Evolutionary conservation across 1,140 invertebrate genomes (phyloP), one percentile per base, ranked within the genome.

Genomic region (Drosophila kohkoa): DNA sequence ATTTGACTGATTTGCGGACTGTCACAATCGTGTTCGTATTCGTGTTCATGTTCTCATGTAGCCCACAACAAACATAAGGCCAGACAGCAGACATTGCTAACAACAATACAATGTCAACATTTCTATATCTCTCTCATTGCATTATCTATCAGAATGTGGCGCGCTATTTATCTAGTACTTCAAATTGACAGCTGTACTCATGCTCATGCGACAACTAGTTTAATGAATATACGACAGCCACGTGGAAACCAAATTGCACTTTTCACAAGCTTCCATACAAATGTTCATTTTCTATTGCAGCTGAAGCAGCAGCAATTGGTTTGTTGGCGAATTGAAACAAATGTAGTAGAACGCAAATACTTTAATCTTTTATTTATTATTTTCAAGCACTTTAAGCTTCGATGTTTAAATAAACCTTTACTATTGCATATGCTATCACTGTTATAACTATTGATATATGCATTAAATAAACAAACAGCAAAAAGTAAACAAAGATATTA

Each of bases 101-200:
- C 65, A 67, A 79, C 67, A 77, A 71, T 73, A 82, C 69, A 25
- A 25, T 77, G 81, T 75, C 67, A 87, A 89, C 85, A 87, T 15
- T 74, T 80, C 66, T 75, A 82, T 57, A 57, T 57, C 54, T 57
- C 54, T 57, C 41, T 81, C 80, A 83, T 43, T 43, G 69, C 66
- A 62, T 82, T 87, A 58, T 52, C 58, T 72, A 85, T 80, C 59
- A 71, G 69, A 35, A 67, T 68, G 68, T 51, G 65, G 38, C 16
- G 51, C 75, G 64, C 51, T 88, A 89, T 89, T 89, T 85, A 71
- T 79, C 66, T 62, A 90, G 72, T 81, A 77, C 85, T 90, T 81
- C 77, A 90, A 81, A 75, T 46, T 63, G 78, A 89, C 85, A 89
- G 85, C 85, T 90, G 85, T 88, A 85, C 66, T 38, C 45, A 57